These are phyloP conservation scores for Cosmia trapezina DNA, from an alignment of 2,888 invertebrate genomes.

Conservation along the genomic window DNA sequence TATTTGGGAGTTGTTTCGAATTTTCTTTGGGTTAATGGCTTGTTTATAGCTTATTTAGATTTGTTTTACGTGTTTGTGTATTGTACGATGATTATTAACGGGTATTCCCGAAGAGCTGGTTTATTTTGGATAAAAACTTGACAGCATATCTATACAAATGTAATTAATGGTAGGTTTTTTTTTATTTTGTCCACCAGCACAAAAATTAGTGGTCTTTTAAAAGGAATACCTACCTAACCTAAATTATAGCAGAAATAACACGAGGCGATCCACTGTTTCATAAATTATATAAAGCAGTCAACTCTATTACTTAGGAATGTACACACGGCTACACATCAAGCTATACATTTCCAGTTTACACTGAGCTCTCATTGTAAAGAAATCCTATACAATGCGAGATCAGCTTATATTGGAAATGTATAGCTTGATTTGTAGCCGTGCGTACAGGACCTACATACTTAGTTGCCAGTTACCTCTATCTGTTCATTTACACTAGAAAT, in stretches of 20 bases:
- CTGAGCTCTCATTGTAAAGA: too few relatives aligned
- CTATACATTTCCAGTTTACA: too few relatives aligned
- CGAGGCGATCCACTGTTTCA: background rate
- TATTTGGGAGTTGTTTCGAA: slow-evolving; percentile 58
- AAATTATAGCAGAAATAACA: slow-evolving; percentile 2
- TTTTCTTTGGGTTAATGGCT: slow-evolving; percentile 47
- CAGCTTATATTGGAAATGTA: too few relatives aligned
- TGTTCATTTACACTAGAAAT: slow-evolving; percentile 13
- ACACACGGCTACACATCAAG: too few relatives aligned
- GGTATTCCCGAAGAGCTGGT: background rate
- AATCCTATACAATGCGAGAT: too few relatives aligned
- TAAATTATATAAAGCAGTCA: slow-evolving; percentile 5
- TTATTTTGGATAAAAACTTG: too few relatives aligned
- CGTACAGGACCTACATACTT: too few relatives aligned
- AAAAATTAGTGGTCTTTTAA: too few relatives aligned
- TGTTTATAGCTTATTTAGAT: slow-evolving; percentile 48
- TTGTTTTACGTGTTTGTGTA: slow-evolving; percentile 26
- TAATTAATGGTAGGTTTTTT: background rate
- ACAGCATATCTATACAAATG: background rate
- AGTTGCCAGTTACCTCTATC: too few relatives aligned
- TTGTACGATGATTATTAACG: slow-evolving; percentile 2
- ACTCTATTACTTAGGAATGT: too few relatives aligned
- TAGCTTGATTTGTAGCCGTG: too few relatives aligned
- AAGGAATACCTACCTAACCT: too few relatives aligned
- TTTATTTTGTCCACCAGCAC: background rate